A percentile compares a stretch with the other conserved stretches of the same genome.
Evolutionary conservation across 2,888 invertebrate genomes (phyloP).

Genomic region (Endomychus coccineus): DNA sequence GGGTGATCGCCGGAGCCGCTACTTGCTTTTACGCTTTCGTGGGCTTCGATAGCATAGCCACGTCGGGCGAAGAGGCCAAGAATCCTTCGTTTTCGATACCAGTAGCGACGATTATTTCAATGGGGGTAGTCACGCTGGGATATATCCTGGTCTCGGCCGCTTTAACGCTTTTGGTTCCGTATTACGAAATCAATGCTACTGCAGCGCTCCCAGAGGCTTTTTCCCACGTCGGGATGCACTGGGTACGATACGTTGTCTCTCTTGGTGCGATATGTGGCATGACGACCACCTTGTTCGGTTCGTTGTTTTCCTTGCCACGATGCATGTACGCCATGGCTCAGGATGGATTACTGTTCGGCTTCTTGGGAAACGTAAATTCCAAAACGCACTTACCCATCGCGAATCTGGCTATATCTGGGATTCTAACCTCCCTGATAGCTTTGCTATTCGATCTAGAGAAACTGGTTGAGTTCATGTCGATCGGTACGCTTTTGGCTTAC

Average conservation of each 20-base stretch:
- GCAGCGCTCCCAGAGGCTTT: conserved; percentile 79
- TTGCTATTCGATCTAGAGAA: conserved; percentile 81
- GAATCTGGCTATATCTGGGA: conserved; percentile 70
- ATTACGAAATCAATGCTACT: conserved; percentile 62
- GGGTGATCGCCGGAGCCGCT: conserved; percentile 75
- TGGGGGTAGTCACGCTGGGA: conserved; percentile 70
- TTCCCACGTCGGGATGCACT: conserved; percentile 63
- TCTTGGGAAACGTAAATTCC: conserved; percentile 66
- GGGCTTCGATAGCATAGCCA: conserved; percentile 87
- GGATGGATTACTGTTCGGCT: conserved; percentile 78
- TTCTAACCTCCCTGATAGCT: conserved; percentile 70
- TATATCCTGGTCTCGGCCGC: conserved; percentile 79
- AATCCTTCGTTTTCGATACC: conserved; percentile 76
- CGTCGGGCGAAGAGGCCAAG: conserved; percentile 76
- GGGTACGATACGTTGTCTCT: conserved; percentile 79
- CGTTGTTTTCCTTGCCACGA: conserved; percentile 71
- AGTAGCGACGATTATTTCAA: conserved; percentile 71
- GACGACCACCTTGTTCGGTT: conserved; percentile 81
- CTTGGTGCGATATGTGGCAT: conserved; percentile 87
- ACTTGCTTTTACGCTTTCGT: conserved; percentile 90
- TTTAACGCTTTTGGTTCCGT: conserved; percentile 74
- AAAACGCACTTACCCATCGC: conserved; percentile 74
- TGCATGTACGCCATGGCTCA: conserved; percentile 88
- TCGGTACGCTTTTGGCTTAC: conserved; percentile 80
- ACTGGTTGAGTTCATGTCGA: conserved; percentile 91